Conservation (phyloP, 1,140 invertebrate genomes). For the Pissodes strobi region DNA sequence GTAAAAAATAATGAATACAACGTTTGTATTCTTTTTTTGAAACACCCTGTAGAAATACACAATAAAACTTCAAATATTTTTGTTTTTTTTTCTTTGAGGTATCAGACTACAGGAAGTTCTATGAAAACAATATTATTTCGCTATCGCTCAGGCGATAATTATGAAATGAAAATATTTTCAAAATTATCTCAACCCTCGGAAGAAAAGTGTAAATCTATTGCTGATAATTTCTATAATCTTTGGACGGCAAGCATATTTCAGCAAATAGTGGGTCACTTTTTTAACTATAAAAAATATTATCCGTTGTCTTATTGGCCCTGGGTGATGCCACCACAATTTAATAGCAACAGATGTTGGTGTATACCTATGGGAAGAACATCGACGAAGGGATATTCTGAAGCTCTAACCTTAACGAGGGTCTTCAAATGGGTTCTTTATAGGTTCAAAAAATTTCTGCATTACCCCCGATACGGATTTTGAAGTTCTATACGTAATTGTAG, state of each 20-base stretch:
- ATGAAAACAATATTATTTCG: neutral
- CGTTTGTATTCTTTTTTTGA: too few species aligned
- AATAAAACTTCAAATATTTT: too few species aligned
- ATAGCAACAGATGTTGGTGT: conserved; percentile 52
- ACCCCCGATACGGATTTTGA: conserved; percentile 45
- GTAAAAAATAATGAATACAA: too few species aligned
- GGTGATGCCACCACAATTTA: conserved; percentile 54
- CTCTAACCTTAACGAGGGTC: conserved; percentile 5
- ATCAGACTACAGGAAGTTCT: neutral
- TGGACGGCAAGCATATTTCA: too few species aligned
- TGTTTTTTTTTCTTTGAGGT: neutral
- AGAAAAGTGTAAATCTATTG: neutral
- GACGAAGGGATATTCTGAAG: conserved; percentile 50
- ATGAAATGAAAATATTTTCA: too few species aligned
- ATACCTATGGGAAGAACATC: conserved; percentile 52
- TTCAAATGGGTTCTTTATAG: conserved; percentile 25
- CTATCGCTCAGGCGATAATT: too few species aligned
- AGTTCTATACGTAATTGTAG: conserved; percentile 33
- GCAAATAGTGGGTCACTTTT: too few species aligned
- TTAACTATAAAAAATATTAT: conserved; percentile 60
- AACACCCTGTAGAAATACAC: too few species aligned
- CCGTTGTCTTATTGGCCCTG: conserved; percentile 54
- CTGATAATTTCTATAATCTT: conserved; percentile 1
- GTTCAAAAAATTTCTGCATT: conserved; percentile 19
- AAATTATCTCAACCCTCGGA: too few species aligned